phyloP scores from a whole-genome alignment of 2,797 vertebrate species.

The Galagoides demidoff region DNA sequence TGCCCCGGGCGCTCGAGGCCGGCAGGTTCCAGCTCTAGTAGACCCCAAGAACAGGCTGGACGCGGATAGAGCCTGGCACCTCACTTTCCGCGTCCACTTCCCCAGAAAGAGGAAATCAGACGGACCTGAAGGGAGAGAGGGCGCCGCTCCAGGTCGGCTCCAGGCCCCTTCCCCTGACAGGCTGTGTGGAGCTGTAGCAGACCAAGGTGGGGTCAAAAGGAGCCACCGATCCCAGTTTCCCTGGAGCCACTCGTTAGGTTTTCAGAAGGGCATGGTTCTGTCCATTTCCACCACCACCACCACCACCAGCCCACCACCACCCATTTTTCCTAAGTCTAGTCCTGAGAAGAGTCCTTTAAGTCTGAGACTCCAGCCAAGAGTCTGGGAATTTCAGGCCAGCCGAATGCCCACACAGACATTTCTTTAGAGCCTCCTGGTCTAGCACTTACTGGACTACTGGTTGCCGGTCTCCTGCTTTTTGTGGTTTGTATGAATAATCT shows the following conservation, averaged over 20 bases:
- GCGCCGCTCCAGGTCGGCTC: not conserved
- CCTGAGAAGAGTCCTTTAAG: not conserved
- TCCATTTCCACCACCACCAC: too few species aligned
- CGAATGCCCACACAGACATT: not conserved
- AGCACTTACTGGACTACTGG: not conserved
- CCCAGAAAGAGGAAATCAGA: not conserved
- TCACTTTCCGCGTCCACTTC: fast-evolving
- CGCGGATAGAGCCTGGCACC: fast-evolving
- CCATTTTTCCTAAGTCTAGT: not conserved
- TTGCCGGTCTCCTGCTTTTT: not conserved
- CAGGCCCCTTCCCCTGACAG: not conserved
- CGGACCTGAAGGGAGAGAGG: not conserved
- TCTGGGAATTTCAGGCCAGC: not conserved
- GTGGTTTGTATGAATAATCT: not conserved
- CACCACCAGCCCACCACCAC: too few species aligned
- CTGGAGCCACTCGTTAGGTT: too few species aligned
- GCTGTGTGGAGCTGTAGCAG: too few species aligned
- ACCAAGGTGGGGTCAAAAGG: not conserved
- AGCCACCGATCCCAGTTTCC: not conserved
- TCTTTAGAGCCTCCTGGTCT: not conserved
- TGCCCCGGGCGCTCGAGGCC: not conserved
- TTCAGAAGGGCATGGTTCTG: not conserved
- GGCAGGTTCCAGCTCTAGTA: not conserved
- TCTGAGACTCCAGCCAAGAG: not conserved
- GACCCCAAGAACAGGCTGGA: not conserved